A percentile compares a stretch with the other conserved stretches of the same genome.
Conservation (phyloP, 2,797 vertebrate species). For the Acropternis orthonyx region DNA sequence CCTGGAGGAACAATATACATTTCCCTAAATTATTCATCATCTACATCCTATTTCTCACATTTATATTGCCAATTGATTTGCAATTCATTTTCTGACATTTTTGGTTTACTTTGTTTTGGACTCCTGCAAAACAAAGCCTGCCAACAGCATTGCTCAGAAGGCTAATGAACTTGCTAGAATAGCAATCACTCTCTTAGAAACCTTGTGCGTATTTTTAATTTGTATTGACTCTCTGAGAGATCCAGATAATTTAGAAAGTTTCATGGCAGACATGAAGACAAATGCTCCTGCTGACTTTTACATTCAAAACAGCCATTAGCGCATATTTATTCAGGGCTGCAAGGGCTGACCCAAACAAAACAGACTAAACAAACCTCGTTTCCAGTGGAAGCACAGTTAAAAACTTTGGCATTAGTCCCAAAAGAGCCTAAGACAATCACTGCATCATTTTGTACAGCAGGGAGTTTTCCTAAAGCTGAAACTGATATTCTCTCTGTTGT, state of each 20-base stretch:
- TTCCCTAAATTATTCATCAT: slow-evolving; percentile 40
- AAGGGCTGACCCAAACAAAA: slow-evolving; percentile 3
- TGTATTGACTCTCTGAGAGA: slow-evolving; percentile 19
- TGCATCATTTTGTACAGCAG: not conserved
- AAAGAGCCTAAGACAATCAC: not conserved
- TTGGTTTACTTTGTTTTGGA: slow-evolving; percentile 59
- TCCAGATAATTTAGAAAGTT: slow-evolving; percentile 49
- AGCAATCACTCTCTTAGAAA: slow-evolving; percentile 51
- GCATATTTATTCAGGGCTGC: not conserved
- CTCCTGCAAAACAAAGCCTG: slow-evolving; percentile 49
- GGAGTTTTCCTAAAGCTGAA: not conserved
- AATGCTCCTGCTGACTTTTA: slow-evolving; percentile 30
- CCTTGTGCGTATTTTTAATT: slow-evolving; percentile 50
- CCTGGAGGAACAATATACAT: slow-evolving; percentile 24
- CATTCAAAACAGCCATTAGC: slow-evolving; percentile 1
- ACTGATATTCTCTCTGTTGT: not conserved
- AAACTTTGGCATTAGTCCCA: not conserved
- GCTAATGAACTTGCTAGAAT: slow-evolving; percentile 62
- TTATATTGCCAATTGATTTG: slow-evolving; percentile 55
- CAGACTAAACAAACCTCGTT: not conserved
- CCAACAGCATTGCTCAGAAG: slow-evolving; percentile 56
- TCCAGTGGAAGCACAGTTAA: not conserved
- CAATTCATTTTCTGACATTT: slow-evolving; percentile 63
- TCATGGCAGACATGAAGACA: slow-evolving; percentile 42
- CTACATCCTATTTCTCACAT: slow-evolving; percentile 12